A percentile compares a stretch with the other conserved stretches of the same genome.
Conservation (phyloP, 2,797 vertebrate genomes). For the Tauraco hartlaubi region DNA sequence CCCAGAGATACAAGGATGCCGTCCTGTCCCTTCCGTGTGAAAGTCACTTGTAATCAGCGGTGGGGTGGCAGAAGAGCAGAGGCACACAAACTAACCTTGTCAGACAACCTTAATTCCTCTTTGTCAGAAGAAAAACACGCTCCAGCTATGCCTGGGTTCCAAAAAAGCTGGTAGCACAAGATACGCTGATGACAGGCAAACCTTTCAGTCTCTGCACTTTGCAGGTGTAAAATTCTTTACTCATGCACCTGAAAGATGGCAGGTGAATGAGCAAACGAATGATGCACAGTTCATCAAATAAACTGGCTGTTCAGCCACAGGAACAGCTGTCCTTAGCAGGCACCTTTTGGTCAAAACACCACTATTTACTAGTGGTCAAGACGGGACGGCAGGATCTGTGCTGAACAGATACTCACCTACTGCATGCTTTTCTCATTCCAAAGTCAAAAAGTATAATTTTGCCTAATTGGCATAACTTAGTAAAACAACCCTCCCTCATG, state of each 20-base stretch:
- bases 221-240: background rate
- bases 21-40: background rate
- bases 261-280: background rate
- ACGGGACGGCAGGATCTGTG: background rate
- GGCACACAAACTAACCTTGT: background rate
- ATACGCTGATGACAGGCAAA: background rate
- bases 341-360: background rate
- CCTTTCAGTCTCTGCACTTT: background rate
- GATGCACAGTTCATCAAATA: background rate
- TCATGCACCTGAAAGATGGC: background rate
- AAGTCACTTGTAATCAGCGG: background rate
- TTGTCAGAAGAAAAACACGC: background rate
- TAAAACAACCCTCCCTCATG: background rate
- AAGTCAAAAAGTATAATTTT: background rate
- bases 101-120: background rate
- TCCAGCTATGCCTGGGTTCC: background rate
- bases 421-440: background rate
- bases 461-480: background rate
- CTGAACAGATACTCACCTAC: background rate
- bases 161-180: background rate
- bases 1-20: background rate
- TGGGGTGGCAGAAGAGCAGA: background rate
- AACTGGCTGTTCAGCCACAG: background rate
- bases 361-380: fast-evolving
- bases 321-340: background rate